Conservation (phyloP, 92 coral and sea anemone species). For the Meandrina meandrites region DNA sequence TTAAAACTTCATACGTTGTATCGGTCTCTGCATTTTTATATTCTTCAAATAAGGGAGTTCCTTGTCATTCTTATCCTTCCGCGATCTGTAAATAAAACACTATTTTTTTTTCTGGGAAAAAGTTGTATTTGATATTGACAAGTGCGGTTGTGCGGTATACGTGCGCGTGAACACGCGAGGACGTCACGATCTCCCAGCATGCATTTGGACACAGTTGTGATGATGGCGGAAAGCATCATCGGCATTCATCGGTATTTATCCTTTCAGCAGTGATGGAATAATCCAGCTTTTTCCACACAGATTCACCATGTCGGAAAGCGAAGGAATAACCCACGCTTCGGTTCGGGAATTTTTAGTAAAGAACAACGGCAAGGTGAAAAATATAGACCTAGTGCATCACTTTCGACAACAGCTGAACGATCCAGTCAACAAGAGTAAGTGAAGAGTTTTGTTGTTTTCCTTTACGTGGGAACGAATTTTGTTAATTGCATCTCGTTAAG, state of each 20-base stretch:
- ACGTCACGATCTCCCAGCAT: slow-evolving; percentile 18
- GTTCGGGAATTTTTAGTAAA: slow-evolving; percentile 89
- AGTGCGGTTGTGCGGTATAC: not conserved
- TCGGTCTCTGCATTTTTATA: too few relatives aligned
- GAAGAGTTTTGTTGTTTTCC: not conserved
- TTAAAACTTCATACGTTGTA: too few relatives aligned
- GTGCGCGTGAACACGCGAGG: slow-evolving; percentile 14
- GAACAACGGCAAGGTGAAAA: slow-evolving; percentile 88
- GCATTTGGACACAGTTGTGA: not conserved
- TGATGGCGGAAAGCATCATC: slow-evolving; percentile 25
- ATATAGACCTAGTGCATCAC: slow-evolving; percentile 90
- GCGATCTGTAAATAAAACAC: too few relatives aligned
- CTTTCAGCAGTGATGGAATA: not conserved
- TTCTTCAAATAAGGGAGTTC: too few relatives aligned
- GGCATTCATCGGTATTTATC: not conserved
- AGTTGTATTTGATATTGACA: too few relatives aligned
- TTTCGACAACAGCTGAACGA: slow-evolving; percentile 92
- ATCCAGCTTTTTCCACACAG: not conserved
- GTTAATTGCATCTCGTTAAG: not conserved
- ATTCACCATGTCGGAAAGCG: slow-evolving; percentile 71
- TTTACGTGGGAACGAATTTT: not conserved
- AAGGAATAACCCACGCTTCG: slow-evolving; percentile 70
- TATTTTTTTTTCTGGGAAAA: too few relatives aligned
- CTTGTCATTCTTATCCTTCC: too few relatives aligned
- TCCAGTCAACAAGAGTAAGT: slow-evolving; percentile 85